Evolutionary conservation across 1,140 invertebrate genomes (phyloP), one percentile per base, ranked within the genome.

Genomic region (Zophobas atratus): DNA sequence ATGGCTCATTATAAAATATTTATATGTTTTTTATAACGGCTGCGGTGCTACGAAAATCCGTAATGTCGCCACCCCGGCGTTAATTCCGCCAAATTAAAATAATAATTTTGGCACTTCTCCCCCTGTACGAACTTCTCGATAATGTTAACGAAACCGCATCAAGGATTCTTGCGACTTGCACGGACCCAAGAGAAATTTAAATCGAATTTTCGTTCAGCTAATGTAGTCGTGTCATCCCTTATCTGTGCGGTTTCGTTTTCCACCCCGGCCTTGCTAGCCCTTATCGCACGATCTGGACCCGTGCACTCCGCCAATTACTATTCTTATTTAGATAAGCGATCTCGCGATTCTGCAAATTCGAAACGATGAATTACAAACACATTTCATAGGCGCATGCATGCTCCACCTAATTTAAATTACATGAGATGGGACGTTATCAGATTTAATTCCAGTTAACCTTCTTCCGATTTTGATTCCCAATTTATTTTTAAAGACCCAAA

Each of bases 1-100:
- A 78, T 75, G 77, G 77, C 77, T 78, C 77, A 78, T 78, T 78
- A 78, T 78, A 78, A 78, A 78, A 78, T 78, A 78, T 78, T 78
- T 78, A 78, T 78, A 78, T 75, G 72, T 74, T 78, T 78, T 78
- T 78, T 72, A 75, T 78, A 78, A 73, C 56, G 74, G 55, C 43
- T 48, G 55, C n/a, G 51, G 48, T 51, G 51, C 35, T 41, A 53
- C 8, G 34, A 53, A 38, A 72, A 72, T 41, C 48, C 51, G 34
- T 51, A 72, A 72, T 34, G 70, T 53, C 39, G 36, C 60, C 39
- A 6, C 39, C 60, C 3, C 60, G 6, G 36, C 39, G 39, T 67
- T 67, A 67, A 67, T 67, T 67, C 60, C 38, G 2, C 60, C 38
- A 67, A 67, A 67, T 67, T 67, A 67, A 67, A 67, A 67, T 67